Percentiles rank a stretch among this genome's conserved stretches.
phyloP scores from a whole-genome alignment of 2,797 vertebrate species.

The Anguilla marmorata region DNA sequence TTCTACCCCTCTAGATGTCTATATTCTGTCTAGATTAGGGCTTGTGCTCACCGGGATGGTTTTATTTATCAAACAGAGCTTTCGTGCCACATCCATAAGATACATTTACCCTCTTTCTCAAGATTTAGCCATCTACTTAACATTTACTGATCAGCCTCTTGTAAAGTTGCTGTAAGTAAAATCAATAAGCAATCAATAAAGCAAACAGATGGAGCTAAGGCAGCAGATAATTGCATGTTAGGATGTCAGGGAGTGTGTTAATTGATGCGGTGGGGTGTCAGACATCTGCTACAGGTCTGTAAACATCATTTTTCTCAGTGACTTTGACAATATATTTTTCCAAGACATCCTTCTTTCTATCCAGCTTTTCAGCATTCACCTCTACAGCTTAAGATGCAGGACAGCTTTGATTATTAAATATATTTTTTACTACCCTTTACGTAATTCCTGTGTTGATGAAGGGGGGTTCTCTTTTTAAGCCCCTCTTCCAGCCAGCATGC shows the following conservation, averaged over 20 bases:
- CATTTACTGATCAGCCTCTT: constrained; percentile 10
- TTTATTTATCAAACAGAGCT: not conserved
- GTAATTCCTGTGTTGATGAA: not conserved
- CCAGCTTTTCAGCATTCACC: not conserved
- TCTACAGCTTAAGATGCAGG: not conserved
- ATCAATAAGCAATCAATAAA: constrained; percentile 29
- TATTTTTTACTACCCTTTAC: not conserved
- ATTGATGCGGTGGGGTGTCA: constrained; percentile 19
- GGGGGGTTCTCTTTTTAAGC: not conserved
- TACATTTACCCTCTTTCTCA: not conserved
- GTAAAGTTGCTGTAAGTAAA: not conserved
- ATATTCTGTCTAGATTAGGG: too few species aligned
- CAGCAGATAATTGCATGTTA: constrained; percentile 10
- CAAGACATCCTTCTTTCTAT: not conserved
- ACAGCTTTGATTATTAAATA: not conserved
- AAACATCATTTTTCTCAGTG: constrained; percentile 15
- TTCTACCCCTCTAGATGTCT: too few species aligned
- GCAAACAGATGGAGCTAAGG: constrained; percentile 13
- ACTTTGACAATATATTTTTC: not conserved
- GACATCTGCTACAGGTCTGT: constrained; percentile 25
- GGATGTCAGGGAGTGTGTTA: constrained; percentile 6
- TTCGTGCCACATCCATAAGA: not conserved
- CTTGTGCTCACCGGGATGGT: too few species aligned
- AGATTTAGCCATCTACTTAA: not conserved
- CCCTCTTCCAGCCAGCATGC: not conserved